These are phyloP conservation scores for Pseudocheirus occidentalis DNA, from an alignment of 2,797 vertebrate species.

Conservation along the genomic window DNA sequence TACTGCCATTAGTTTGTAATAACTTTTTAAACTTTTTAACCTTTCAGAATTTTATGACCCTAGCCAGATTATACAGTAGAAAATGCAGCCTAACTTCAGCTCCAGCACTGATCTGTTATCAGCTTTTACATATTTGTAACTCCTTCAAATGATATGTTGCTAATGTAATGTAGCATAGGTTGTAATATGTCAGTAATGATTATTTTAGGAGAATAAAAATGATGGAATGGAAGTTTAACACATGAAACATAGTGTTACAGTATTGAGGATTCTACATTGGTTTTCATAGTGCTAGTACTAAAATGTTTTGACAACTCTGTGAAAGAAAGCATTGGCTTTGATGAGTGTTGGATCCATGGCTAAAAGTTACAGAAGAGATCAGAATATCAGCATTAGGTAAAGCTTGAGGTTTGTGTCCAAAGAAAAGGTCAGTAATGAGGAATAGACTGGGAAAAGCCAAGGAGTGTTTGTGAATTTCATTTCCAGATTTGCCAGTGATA, in stretches of 20 bases:
- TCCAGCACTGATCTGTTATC: background rate
- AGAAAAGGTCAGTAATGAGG: background rate
- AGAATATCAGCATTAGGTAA: background rate
- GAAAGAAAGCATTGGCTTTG: background rate
- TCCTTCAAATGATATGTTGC: background rate
- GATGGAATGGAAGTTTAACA: background rate
- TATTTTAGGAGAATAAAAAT: background rate
- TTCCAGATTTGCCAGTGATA: background rate
- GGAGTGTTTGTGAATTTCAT: background rate
- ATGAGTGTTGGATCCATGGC: background rate
- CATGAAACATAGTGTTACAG: background rate
- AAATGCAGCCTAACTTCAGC: background rate
- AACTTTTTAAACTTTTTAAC: background rate
- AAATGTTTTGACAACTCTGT: background rate
- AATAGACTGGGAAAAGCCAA: background rate
- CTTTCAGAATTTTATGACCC: conserved; percentile 21
- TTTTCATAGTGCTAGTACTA: background rate
- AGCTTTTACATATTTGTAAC: conserved; percentile 16
- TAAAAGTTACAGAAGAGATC: background rate
- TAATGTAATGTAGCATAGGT: background rate
- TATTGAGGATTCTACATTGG: background rate
- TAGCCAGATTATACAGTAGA: conserved; percentile 2
- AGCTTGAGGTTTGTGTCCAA: background rate
- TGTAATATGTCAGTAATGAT: background rate
- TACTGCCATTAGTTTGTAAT: conserved; percentile 7